Conservation (phyloP, 2,888 invertebrate species). For the Pachliopta kotzebuea region DNA sequence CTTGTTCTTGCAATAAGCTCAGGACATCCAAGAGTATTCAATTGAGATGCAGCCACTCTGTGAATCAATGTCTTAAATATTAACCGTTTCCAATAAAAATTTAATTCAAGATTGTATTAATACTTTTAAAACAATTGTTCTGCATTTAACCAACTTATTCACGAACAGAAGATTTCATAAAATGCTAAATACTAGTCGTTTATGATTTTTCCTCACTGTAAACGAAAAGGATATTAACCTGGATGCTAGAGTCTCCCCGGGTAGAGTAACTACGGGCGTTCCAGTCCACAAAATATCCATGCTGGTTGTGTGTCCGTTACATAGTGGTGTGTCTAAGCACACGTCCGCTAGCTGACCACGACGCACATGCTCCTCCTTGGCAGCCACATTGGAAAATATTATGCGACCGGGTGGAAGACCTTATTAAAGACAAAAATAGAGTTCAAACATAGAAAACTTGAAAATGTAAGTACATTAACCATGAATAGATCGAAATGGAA, state of each 20-base stretch:
- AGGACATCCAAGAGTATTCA: conserved; percentile 96
- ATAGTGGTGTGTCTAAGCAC: conserved; percentile 99
- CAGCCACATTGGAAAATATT: conserved; percentile 98
- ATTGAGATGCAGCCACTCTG: conserved; percentile 98
- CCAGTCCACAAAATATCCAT: conserved; percentile 99
- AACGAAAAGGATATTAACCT: conserved; percentile 57
- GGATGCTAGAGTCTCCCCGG: conserved; percentile 91
- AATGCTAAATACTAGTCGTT: too few species aligned
- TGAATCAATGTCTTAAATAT: conserved; percentile 35
- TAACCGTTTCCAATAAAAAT: too few species aligned
- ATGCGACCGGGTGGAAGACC: conserved; percentile 90
- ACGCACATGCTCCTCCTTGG: conserved; percentile 98
- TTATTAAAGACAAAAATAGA: conserved; percentile 34
- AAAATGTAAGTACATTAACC: too few species aligned
- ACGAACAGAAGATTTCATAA: too few species aligned
- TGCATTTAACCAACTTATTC: too few species aligned
- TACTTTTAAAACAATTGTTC: too few species aligned
- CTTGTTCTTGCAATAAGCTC: conserved; percentile 96
- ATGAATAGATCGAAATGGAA: too few species aligned
- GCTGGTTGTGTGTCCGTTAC: conserved; percentile 99
- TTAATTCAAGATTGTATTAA: too few species aligned
- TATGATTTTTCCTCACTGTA: background rate
- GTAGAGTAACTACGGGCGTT: conserved; percentile 98
- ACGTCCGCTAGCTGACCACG: conserved; percentile 99
- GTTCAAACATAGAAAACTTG: background rate